Evolutionary conservation across 2,888 invertebrate species (phyloP), one percentile per base, ranked within the genome.

Genomic region (Drosophila melanosoma): DNA sequence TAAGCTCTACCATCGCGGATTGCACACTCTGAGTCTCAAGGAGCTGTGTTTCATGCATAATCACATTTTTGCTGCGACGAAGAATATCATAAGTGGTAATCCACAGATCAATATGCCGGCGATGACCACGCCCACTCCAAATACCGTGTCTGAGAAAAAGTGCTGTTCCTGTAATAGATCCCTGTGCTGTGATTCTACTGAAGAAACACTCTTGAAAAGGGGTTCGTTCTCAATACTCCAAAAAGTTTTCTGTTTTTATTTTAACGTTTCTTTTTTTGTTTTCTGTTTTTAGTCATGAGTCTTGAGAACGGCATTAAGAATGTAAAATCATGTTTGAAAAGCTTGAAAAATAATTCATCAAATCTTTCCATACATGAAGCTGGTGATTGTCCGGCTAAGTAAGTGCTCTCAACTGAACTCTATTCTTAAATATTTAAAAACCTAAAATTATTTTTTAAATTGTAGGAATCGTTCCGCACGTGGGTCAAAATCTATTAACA

Each of bases 11-110:
- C 92, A 92, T 29, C 66, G 75, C 8, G 93, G 93, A 2, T 83
- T 93, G 3, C 78, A 88, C 17, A 83, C 79, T 0, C 74, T 93
- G 15, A 73, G 83, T 6, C 87, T 91, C 7, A 84, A 88, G 36
- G 93, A 93, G 32, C 76, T 93, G 20, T 82, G 81, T 1, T 92
- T 91, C 69, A 77, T 93, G 76, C 92, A 92, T 69, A 90, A 89
- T 36, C 90, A 91, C 38, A 85, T 92, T 26, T 91, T 86, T 74
- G 84, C 83, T 23, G 90, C 91, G 0, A n/a, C n/a, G n/a, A n/a
- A n/a, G n/a, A n/a, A n/a, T n/a, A n/a, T n/a, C n/a, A n/a, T n/a
- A n/a, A n/a, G n/a, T n/a, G 10, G 40, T 2, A 68, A 38, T 51
- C 51, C 77, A 0, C 76, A 67, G 33, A n/a, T 38, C n/a, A 2